Conservation (phyloP, 30 jellyfish, hydroid and myxozoan species). For the Clytia hemisphaerica region DNA sequence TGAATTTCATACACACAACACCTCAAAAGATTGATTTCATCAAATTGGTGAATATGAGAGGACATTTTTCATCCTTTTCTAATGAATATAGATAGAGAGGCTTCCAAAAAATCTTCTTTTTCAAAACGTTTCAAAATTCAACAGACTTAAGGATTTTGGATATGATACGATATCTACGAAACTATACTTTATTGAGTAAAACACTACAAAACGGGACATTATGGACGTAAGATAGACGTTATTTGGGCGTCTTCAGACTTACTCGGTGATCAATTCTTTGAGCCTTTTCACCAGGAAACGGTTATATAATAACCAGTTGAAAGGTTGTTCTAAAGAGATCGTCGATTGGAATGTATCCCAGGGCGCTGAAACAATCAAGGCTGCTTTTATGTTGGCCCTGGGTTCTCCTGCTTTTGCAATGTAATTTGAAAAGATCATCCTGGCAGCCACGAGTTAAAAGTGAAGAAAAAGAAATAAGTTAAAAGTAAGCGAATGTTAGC, state of each 20-base stretch:
- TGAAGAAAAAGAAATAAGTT: neutral
- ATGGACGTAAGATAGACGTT: neutral
- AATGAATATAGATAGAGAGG: too few relatives aligned
- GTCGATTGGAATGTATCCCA: slow-evolving; percentile 86
- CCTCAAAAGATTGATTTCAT: too few relatives aligned
- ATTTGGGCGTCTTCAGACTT: neutral
- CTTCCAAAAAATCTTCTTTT: too few relatives aligned
- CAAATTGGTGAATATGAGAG: too few relatives aligned
- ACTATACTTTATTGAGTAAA: too few relatives aligned
- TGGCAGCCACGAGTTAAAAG: neutral
- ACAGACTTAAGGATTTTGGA: too few relatives aligned
- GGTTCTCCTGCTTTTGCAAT: slow-evolving; percentile 58
- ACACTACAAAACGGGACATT: neutral
- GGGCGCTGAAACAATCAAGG: slow-evolving; percentile 74
- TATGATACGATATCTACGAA: too few relatives aligned
- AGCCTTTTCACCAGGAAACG: slow-evolving; percentile 63
- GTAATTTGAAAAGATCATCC: slow-evolving; percentile 82
- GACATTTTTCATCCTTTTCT: too few relatives aligned
- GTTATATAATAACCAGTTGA: slow-evolving; percentile 73
- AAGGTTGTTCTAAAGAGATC: slow-evolving; percentile 66
- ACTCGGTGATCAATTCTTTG: slow-evolving; percentile 44
- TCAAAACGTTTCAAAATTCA: too few relatives aligned
- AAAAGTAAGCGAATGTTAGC: too few relatives aligned
- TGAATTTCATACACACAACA: too few relatives aligned
- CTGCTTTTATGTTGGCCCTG: slow-evolving; percentile 58